Base-by-base conservation (phyloP, 2,888 invertebrate genomes). In the Campopleginae sp. region DNA sequence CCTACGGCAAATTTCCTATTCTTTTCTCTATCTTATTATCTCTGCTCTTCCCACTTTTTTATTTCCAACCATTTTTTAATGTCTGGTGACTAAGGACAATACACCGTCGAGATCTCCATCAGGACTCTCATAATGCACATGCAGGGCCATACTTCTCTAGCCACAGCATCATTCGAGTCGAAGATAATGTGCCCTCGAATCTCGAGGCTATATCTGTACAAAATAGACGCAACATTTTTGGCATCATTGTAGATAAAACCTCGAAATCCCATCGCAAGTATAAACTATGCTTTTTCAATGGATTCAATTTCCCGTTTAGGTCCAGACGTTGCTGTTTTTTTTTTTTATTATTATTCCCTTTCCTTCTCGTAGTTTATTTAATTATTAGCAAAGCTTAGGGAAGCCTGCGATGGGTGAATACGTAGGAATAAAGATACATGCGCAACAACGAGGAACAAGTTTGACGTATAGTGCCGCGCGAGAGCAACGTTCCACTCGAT, bases 401-500 rank as follows among this genome's bases (percentile, higher is more conserved):
- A 31, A n/a, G 75, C 75, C 27, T 33, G 79, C 33, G 70, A 70
- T 70, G 12, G 46, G 66, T 23, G 14, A 27, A 38, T 42, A 46
- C 19, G 38, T 61, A 17, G 46, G 58, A 14, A n/a, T n/a, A n/a
- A n/a, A n/a, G 58, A 19, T 54, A 63, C 68, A 48, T 42, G 48
- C 33, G 19, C 61, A 71, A 81, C 65, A 33, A 66, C 77, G 84
- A 58, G 44, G 65, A 78, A 7, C 77, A 44, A 72, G 65, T 31
- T 42, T 54, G 72, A 72, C 63, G 42, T 38, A 80, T n/a, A 66
- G 46, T 23, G 79, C 14, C 70, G 27, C 63, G 44, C 54, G 77
- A 44, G 78, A 54, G 63, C 78, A 79, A 85, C 68, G 88, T 89
- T 88, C 86, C 89, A 83, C 87, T 86, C 90, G 89, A 91, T 91